Base-by-base conservation (phyloP, 2,888 invertebrate species). In the Pandemis cinnamomeana region DNA sequence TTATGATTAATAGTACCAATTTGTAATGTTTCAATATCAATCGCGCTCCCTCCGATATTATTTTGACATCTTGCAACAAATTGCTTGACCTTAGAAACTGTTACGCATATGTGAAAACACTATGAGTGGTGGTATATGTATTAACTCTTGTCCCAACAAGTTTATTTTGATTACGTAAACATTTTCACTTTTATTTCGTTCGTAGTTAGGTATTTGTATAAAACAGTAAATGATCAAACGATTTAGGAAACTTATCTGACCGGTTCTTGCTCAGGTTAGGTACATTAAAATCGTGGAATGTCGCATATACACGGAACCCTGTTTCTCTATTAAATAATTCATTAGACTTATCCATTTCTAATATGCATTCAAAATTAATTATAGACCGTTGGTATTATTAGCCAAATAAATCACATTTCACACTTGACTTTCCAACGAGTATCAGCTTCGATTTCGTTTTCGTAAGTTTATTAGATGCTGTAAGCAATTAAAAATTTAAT, bases 291-390 rank as follows among this genome's bases (percentile, higher is more conserved):
- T 20, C 46, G 64, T 15, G 67, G 67, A 71, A 74, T 71, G 61
- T 46, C 61, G 61, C 74, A 67, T 81, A 81, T 80, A 78, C 78
- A 83, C 82, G 74, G 77, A 76, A 76, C 46, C 78, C 75, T 78
- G 78, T 87, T 88, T 88, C 86, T 83, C 86, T 87, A 67, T 79
- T 89, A 79, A 87, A 88, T 88, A 79, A 88, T 88, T 87, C 86
- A 87, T 83, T 72, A 77, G 76, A 76, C 78, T 78, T 75, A 73
- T 79, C 83, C 80, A 79, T 83, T 84, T 80, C 71, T 71, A 63
- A 51, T 60, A 42, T 11, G 42, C 27, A 46, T 66, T 64, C 69
- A 13, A 61, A 71, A 66, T 60, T 42, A 60, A 53, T 36, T 60
- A 60, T 53, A 44, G 61, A 46, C 46, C 46, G n/a, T 74, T 61